Base-by-base conservation (phyloP, 2,797 vertebrate genomes). In the Macropodus opercularis region DNA sequence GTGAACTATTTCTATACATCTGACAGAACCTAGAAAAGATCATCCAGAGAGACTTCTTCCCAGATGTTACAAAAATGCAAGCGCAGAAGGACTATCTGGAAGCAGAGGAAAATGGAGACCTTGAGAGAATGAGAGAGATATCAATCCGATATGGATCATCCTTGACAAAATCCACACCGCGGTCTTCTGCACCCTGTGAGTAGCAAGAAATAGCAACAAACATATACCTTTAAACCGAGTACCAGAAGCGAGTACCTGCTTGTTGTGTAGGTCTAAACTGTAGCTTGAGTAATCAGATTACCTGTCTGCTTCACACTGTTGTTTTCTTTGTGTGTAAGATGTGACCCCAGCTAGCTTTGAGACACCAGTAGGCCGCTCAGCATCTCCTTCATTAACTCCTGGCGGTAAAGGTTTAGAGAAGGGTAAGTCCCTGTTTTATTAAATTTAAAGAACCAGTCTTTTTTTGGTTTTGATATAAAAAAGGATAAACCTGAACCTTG, bases 11-110 rank as follows among this genome's bases (percentile, higher is more conserved):
- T 70, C 8, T 64, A 4, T 39, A 0, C 17, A 22, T 44, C 32
- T 29, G 13, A 62, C 76, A 99, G 98, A 93, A 89, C 48, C 87
- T 99, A 36, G 96, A 96, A 88, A 95, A 94, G 1, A 98, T 99
- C 69, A 96, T 99, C 57, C 95, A 98, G 77, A 92, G 96, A 36
- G 97, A 99, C 65, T 99, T 99, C 77, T 99, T 97, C 46, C 98
- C 98, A 1, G 98, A 99, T 8, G 95, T 98, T 71, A 95, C 94
- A 51, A 98, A 96, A 76, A 41, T 99, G n/a, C 93, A 93, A 27
- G 96, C 96, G 0, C 98, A 99, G 84, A 97, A 94, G 62, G 96
- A 98, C 0, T 99, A 98, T 57, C 86, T 99, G 43, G 95, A 98
- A 35, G 98, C 98, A 0, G 97, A 99, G 75, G 98, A 99, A 79